Base-by-base conservation (phyloP, 2,888 invertebrate species). In the Drosophila nr. fundita region DNA sequence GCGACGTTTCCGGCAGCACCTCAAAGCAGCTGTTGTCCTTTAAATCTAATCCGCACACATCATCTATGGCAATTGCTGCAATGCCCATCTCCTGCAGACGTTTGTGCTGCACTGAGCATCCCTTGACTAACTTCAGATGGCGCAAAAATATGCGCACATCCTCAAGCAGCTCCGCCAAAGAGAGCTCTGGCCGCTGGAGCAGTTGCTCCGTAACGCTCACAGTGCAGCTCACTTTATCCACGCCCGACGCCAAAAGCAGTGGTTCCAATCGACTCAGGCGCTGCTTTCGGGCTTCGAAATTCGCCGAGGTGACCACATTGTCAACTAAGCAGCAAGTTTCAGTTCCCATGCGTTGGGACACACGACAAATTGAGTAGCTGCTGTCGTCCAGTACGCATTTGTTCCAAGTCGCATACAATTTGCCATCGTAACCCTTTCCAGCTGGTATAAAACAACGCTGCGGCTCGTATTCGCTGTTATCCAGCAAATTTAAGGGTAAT, bases 301-400 rank as follows among this genome's bases (percentile, higher is more conserved):
- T 24, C 0, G 6, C 53, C 8, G 76, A 78, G 1, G 91, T 73
- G 36, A 92, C 91, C 15, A 74, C 50, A 24, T 67, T 58, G 63
- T 91, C 91, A 49, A 92, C 29, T 48, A 85, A 91, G 73, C 91
- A 85, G 73, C 83, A 87, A n/a, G 78, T 68, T 29, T 72, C 70
- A 6, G 73, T 63, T 13, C 68, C 70, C 0, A 68, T 69, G 15
- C 89, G 78, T 5, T 77, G 69, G 36, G 65, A 68, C 49, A 91
- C 67, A 34, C 83, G 84, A 11, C 91, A 89, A 29, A 92, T 52
- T 6, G 74, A 62, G 69, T 68, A 83, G 15, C 55, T 68, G 24
- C 59, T 69, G 27, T 78, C 73, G 27, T 71, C 45, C 2, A 87
- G 70, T 5, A 52, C 49, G 60, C 91, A 91, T 66, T 86, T 91